phyloP scores from a whole-genome alignment of 2,113 vertebrate species.

The Pristiophorus japonicus region DNA sequence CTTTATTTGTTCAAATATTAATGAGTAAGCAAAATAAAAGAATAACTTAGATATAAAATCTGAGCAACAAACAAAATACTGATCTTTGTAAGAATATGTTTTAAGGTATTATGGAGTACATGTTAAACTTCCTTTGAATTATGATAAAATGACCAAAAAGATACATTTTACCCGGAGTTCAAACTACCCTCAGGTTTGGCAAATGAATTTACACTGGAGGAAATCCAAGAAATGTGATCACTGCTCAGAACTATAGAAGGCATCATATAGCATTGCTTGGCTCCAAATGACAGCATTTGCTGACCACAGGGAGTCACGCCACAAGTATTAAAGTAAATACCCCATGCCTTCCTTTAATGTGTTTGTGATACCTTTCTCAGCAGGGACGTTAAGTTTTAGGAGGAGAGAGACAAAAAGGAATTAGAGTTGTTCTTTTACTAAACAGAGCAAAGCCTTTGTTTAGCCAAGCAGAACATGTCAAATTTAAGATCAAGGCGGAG shows the following conservation, averaged over 20 bases:
- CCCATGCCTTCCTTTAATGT: neutral
- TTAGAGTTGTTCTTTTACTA: neutral
- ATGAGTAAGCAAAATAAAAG: neutral
- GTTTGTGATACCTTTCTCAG: neutral
- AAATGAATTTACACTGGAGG: neutral
- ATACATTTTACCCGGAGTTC: neutral
- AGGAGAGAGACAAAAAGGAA: neutral
- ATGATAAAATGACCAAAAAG: neutral
- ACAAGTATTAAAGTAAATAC: neutral
- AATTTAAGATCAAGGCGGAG: neutral
- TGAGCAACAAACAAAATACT: neutral
- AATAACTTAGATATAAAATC: neutral
- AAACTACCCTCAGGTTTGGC: neutral
- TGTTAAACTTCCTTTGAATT: neutral
- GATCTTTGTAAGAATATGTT: neutral
- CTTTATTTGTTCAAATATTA: neutral
- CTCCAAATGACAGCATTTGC: neutral
- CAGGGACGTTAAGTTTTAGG: neutral
- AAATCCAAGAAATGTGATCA: neutral
- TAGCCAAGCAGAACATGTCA: neutral
- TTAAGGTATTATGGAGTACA: neutral
- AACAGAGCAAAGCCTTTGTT: neutral
- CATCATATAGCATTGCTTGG: neutral
- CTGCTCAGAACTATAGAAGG: neutral
- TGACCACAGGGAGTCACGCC: neutral